Evolutionary conservation across 2,888 invertebrate species (phyloP).

Genomic region (Parascotia fuliginaria): DNA sequence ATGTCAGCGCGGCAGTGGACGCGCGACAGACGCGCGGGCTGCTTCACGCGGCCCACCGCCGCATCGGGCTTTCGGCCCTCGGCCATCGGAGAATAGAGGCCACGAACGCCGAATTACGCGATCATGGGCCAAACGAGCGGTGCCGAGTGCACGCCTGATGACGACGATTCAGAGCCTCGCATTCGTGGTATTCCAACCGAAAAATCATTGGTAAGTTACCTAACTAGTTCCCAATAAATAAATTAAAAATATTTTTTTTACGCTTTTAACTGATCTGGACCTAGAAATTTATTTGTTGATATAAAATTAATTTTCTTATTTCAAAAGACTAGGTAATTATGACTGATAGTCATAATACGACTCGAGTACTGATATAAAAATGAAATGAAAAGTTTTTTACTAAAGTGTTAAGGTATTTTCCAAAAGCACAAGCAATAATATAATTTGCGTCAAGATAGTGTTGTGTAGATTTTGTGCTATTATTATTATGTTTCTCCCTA

Average conservation of each 20-base stretch:
- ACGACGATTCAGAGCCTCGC: constrained; percentile 80
- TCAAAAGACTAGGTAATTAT: no score
- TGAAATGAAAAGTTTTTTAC: no score
- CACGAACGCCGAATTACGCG: constrained; percentile 27
- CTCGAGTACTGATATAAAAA: no score
- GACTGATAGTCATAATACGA: no score
- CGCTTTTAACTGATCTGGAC: constrained; percentile 10
- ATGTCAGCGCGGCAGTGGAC: constrained; percentile 72
- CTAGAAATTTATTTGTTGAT: no score
- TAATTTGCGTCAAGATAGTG: no score
- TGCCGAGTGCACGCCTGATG: constrained; percentile 82
- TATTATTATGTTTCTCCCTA: no score
- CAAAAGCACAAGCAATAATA: no score
- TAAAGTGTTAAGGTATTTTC: no score
- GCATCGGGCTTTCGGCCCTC: constrained; percentile 47
- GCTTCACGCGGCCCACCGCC: constrained; percentile 81
- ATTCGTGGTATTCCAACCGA: constrained; percentile 81
- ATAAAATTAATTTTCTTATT: neutral
- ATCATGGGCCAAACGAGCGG: constrained; percentile 84
- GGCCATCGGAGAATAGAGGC: constrained; percentile 23
- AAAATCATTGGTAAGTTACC: constrained; percentile 80
- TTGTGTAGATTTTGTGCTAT: no score
- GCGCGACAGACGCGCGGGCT: constrained; percentile 80
- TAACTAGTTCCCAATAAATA: constrained; percentile 17
- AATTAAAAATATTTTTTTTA: constrained; percentile 4